A percentile compares a stretch with the other conserved stretches of the same genome.
Evolutionary conservation across 2,113 vertebrate species (phyloP).

Genomic region (Phylloscopus trochilus): DNA sequence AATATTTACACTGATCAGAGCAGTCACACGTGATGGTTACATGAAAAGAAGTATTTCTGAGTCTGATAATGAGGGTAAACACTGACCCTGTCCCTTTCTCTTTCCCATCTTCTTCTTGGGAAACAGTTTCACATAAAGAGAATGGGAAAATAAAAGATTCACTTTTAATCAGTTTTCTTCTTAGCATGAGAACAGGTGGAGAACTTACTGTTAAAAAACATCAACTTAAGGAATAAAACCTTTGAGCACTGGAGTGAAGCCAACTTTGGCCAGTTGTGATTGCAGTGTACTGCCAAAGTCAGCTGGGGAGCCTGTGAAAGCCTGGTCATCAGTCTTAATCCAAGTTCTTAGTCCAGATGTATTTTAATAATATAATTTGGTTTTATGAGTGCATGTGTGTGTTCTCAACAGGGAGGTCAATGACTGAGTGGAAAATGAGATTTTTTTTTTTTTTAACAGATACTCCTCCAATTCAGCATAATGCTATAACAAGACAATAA

Average conservation of each 20-base stretch:
- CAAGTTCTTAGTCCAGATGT: slow-evolving; percentile 34
- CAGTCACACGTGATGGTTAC: neutral
- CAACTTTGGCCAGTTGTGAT: neutral
- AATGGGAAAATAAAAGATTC: neutral
- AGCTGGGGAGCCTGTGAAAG: slow-evolving; percentile 21
- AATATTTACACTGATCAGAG: neutral
- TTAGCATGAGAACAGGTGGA: neutral
- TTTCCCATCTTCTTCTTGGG: neutral
- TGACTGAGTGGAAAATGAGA: slow-evolving; percentile 3
- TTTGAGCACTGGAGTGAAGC: neutral
- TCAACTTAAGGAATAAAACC: neutral
- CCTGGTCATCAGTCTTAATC: neutral
- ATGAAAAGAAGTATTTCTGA: neutral
- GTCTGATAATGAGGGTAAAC: neutral
- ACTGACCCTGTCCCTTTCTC: neutral
- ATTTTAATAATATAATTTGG: slow-evolving; percentile 37
- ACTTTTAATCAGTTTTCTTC: neutral
- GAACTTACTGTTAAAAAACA: neutral
- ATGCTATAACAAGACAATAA: neutral
- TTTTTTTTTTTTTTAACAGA: neutral
- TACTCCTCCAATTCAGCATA: neutral
- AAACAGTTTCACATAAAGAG: neutral
- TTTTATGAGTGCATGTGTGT: slow-evolving; percentile 42
- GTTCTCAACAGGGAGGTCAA: slow-evolving; percentile 45
- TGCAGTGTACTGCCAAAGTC: slow-evolving; percentile 17